These are phyloP conservation scores for Myotis yumanensis DNA, from an alignment of 2,113 vertebrate species.

Conservation along the genomic window DNA sequence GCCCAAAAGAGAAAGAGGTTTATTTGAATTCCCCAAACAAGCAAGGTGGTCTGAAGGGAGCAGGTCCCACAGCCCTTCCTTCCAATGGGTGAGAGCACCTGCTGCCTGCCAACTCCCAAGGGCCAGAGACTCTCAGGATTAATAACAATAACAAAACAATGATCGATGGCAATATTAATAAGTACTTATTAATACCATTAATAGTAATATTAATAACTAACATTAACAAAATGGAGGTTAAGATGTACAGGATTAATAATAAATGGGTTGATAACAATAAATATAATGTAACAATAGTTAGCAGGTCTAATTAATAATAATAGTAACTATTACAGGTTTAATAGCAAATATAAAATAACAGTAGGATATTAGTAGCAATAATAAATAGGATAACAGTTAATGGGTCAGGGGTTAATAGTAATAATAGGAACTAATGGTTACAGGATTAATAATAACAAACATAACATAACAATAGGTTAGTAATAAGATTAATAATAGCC, in stretches of 20 bases:
- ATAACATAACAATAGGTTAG: background rate
- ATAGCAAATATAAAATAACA: background rate
- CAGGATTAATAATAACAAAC: background rate
- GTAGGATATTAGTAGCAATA: background rate
- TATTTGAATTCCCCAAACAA: slow-evolving; percentile 1
- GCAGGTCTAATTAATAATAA: background rate
- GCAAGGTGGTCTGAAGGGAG: background rate
- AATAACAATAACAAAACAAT: background rate
- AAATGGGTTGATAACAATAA: background rate
- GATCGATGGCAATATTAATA: background rate
- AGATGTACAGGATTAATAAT: background rate
- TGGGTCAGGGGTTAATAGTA: background rate
- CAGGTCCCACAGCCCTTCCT: background rate
- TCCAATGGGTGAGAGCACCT: background rate
- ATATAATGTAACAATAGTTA: background rate
- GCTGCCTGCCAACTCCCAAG: background rate
- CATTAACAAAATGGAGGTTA: background rate
- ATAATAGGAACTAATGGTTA: background rate
- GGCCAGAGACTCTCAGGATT: background rate
- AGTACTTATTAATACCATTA: background rate
- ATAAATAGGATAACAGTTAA: background rate
- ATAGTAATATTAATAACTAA: background rate
- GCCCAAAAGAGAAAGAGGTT: background rate
- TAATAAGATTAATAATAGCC: background rate
- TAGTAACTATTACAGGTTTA: background rate